Percentiles rank a stretch among this genome's conserved stretches.
Evolutionary conservation across 2,113 vertebrate genomes (phyloP).

Genomic region (Puffinus mauretanicus): DNA sequence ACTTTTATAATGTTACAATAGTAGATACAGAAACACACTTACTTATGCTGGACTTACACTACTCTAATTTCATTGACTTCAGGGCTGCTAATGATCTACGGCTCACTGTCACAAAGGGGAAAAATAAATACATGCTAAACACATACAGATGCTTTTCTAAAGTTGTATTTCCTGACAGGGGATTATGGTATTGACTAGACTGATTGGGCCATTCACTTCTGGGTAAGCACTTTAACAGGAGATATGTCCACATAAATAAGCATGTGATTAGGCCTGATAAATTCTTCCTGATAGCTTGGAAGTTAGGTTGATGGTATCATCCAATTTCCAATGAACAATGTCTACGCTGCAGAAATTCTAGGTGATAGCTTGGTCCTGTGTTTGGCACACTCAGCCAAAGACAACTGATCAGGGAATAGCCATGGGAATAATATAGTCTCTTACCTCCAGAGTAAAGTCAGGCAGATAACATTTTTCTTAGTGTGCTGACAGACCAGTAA

Average conservation of each 20-base stretch:
- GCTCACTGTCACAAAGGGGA: not conserved
- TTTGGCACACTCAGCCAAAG: not conserved
- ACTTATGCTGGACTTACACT: not conserved
- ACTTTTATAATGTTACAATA: not conserved
- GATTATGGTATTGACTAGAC: not conserved
- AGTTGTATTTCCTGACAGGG: constrained; percentile 15
- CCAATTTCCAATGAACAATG: not conserved
- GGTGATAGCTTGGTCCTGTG: not conserved
- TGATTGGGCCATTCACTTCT: not conserved
- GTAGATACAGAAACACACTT: not conserved
- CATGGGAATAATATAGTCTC: not conserved
- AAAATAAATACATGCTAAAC: not conserved
- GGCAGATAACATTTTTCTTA: not conserved
- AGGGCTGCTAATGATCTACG: not conserved
- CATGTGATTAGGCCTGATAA: not conserved
- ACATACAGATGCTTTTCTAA: not conserved
- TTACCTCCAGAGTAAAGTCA: not conserved
- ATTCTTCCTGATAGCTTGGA: not conserved
- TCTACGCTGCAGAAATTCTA: not conserved
- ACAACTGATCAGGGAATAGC: not conserved
- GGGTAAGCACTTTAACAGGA: not conserved
- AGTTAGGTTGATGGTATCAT: not conserved
- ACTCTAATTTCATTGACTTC: constrained; percentile 30
- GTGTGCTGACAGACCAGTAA: not conserved
- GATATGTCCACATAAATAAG: not conserved